Conservation (phyloP, 2,113 vertebrate genomes). For the Sus scrofa region T2T-Sscrofa CM000826.6:95817501-95818000, state of each 20-base stretch:
- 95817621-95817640: neutral
- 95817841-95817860: slow-evolving; percentile 21
- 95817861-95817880: neutral
- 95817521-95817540: too few relatives aligned
- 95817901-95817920: neutral
- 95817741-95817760: neutral
- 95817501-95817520: too few relatives aligned
- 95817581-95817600: too few relatives aligned
- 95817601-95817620: too few relatives aligned
- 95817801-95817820: neutral
- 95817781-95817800: slow-evolving; percentile 25
- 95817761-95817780: neutral
- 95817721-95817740: neutral
- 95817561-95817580: too few relatives aligned
- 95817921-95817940: neutral
- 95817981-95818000: neutral
- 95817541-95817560: too few relatives aligned
- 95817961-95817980: neutral
- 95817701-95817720: neutral
- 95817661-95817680: neutral
- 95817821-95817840: neutral
- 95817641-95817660: slow-evolving; percentile 13
- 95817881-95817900: neutral
- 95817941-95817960: neutral
- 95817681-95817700: neutral